Percentiles rank a stretch among this genome's conserved stretches.
phyloP scores from a whole-genome alignment of 92 coral and sea anemone genomes.

The Umimayanthus kanabou region DNA sequence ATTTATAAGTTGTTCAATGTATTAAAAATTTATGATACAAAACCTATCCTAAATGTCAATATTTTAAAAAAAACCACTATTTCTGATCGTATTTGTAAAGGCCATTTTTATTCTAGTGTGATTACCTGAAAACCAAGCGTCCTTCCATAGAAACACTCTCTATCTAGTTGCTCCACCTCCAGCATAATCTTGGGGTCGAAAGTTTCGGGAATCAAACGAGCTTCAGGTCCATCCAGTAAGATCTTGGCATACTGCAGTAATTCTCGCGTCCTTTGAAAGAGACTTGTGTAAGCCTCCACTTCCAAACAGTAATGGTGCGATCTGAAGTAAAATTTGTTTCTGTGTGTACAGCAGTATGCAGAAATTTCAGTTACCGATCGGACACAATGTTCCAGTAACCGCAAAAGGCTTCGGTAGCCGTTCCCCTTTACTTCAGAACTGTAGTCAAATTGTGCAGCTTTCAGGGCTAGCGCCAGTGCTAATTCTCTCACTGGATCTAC shows the following conservation, averaged over 20 bases:
- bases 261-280: constrained; percentile 70
- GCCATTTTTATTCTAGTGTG: background rate
- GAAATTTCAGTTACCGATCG: constrained; percentile 80
- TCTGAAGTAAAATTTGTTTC: constrained; percentile 86
- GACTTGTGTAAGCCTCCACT: constrained; percentile 74
- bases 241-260: constrained; percentile 76
- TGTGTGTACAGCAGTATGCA: constrained; percentile 76
- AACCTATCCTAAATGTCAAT: background rate
- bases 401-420: constrained; percentile 84
- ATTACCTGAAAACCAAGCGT: constrained; percentile 96
- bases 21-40: background rate
- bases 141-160: constrained; percentile 95
- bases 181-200: constrained; percentile 77
- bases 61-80: background rate
- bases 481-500: constrained; percentile 65
- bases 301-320: constrained; percentile 93
- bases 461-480: constrained; percentile 65
- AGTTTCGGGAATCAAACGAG: constrained; percentile 73
- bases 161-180: constrained; percentile 83
- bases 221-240: constrained; percentile 70
- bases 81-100: background rate
- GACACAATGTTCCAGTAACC: constrained; percentile 75
- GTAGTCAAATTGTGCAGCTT: constrained; percentile 77
- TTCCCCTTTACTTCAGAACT: constrained; percentile 88
- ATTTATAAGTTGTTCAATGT: too few species aligned